Base-by-base conservation (phyloP, 2,113 vertebrate genomes). In the Laticauda laticaudata region DNA sequence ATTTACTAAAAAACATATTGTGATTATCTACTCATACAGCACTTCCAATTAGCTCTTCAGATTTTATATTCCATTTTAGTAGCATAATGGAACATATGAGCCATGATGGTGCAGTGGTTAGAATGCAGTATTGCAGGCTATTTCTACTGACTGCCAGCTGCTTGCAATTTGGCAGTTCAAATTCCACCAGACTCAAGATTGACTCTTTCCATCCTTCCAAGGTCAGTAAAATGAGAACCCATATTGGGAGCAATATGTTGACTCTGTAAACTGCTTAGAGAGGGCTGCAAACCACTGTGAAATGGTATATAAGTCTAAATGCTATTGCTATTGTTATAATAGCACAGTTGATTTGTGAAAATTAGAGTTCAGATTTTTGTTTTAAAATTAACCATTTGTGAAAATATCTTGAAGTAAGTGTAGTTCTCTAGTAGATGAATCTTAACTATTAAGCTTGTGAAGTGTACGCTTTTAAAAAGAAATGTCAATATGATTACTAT, bases 401-500 rank as follows among this genome's bases (percentile, higher is more conserved):
- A 96, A 96, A 88, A 1, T 89, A 94, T 95, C 94, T 55, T 94
- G 92, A 93, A 96, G 91, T 92, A 96, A 96, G 95, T 93, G 26
- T 92, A 92, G 93, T 96, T 93, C 94, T 95, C 94, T 96, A 23
- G 29, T 88, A 21, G 95, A 97, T 94, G 89, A 96, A 97, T 95
- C 96, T 94, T 91, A 95, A 94, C 95, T 94, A 94, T 93, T 94
- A 95, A 93, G 95, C 90, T 39, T 92, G 90, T 93, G 89, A 95
- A 93, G 91, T 94, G n/a, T 90, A 95, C 4, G 8, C 90, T 91
- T 93, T 11, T 59, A 61, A 57, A 95, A 95, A 93, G 96, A 94
- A 96, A 96, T 96, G 93, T 95, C 96, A 97, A 96, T 96, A 92
- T 95, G 95, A 96, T 97, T 96, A 96, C 94, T 92, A 95, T 91